phyloP scores from a whole-genome alignment of 2,113 vertebrate genomes.

The Sceloporus undulatus region DNA sequence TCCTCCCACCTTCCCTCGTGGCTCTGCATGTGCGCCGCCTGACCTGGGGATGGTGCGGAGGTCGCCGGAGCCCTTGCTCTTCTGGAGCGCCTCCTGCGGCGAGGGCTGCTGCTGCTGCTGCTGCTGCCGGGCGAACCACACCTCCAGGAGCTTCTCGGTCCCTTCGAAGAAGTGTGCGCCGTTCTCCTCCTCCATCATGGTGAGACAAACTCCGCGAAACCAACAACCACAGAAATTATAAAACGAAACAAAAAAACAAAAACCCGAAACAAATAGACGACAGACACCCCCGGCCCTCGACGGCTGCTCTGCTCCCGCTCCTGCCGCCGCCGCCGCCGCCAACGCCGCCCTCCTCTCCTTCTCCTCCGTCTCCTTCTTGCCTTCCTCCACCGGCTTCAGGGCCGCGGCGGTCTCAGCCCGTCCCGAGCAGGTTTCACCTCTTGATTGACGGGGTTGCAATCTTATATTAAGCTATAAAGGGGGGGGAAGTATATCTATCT shows the following conservation, averaged over 20 bases:
- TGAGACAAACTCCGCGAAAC: conserved; percentile 91
- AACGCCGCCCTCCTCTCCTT: conserved; percentile 40
- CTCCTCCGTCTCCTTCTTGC: neutral
- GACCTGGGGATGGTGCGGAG: conserved; percentile 97
- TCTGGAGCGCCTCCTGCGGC: conserved; percentile 85
- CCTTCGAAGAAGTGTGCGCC: conserved; percentile 99
- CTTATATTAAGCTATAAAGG: conserved; percentile 74
- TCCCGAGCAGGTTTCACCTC: conserved; percentile 63
- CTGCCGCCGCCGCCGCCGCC: conserved; percentile 70
- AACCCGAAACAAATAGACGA: conserved; percentile 42
- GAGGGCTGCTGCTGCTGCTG: conserved; percentile 75
- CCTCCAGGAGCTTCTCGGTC: conserved; percentile 98
- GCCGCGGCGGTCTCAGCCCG: conserved; percentile 61
- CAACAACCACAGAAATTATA: conserved; percentile 88
- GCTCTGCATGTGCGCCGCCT: neutral
- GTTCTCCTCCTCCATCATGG: conserved; percentile 94
- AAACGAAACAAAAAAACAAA: too few species aligned
- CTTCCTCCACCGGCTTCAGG: neutral
- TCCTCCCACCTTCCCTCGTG: too few species aligned
- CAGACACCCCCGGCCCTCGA: conserved; percentile 70
- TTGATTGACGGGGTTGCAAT: conserved; percentile 47
- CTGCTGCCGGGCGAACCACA: conserved; percentile 96
- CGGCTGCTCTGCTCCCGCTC: conserved; percentile 62
- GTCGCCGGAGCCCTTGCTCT: conserved; percentile 94
- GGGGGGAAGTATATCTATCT: conserved; percentile 20